Base-by-base conservation (phyloP, 2,888 invertebrate species). In the Watsonalla binaria region DNA sequence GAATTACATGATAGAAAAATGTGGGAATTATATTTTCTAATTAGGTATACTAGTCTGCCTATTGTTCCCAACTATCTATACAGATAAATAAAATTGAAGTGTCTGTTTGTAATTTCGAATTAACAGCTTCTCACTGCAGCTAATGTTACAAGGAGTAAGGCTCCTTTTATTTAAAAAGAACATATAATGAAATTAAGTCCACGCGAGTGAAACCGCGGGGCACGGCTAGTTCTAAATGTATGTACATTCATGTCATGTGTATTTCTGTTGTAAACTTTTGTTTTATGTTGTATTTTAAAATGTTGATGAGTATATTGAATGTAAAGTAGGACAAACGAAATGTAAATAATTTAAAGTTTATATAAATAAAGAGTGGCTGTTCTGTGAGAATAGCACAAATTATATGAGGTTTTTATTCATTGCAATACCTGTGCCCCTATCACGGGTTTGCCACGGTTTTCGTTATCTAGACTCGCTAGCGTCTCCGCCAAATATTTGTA, bases 271-370 rank as follows among this genome's bases (percentile, higher is more conserved):
- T 78, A 77, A 82, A 77, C 68, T 65, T 76, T 75, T 80, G 80
- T 69, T 86, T 86, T 84, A 81, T 86, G 88, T 90, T 87, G 82
- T 87, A 85, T 89, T 90, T 88, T 86, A 88, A 82, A 86, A 86
- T 82, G 86, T 90, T 90, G 88, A 85, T 80, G 74, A 84, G 70
- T 75, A 85, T 87, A 86, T 84, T 87, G 87, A 77, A 86, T 90
- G 90, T 89, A 89, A 90, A 89, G 90, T 90, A 90, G 90, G 80
- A 71, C 67, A 80, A 83, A 80, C 80, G 78, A 86, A 90, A 88
- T 85, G 80, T 90, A 90, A 89, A 90, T 85, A 75, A 88, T 83
- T 89, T 90, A 90, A 90, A 90, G 90, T 90, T 90, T 90, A 90
- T 90, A 87, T 86, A 88, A 86, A 90, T 90, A 90, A 90, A 90